Evolutionary conservation across 2,797 vertebrate species (phyloP).

Genomic region (Propithecus deckenii): DNA sequence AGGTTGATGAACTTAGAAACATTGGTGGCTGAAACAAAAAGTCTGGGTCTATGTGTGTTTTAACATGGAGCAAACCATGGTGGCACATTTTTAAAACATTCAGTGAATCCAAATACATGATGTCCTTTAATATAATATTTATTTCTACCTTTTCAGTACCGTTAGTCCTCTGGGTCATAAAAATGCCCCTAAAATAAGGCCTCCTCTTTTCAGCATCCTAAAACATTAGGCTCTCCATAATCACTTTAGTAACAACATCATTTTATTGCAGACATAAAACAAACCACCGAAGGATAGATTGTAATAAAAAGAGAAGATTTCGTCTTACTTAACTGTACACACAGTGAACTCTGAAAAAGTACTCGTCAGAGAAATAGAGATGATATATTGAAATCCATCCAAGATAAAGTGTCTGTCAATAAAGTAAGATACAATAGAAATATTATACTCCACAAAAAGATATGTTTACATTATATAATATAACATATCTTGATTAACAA

Average conservation of each 20-base stretch:
- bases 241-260: not conserved
- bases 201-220: not conserved
- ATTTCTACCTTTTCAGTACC: not conserved
- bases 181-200: not conserved
- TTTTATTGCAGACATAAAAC: slow-evolving; percentile 25
- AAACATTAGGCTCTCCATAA: not conserved
- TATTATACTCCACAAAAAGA: not conserved
- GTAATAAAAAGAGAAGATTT: not conserved
- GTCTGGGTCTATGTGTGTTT: not conserved
- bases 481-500: not conserved
- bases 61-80: not conserved
- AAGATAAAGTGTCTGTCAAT: not conserved
- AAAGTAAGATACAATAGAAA: not conserved
- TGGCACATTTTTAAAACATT: not conserved
- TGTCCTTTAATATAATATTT: not conserved
- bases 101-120: not conserved
- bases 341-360: slow-evolving; percentile 8
- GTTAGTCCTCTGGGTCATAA: not conserved
- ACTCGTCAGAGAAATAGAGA: not conserved
- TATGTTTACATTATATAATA: not conserved
- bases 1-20: not conserved
- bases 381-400: not conserved
- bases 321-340: slow-evolving; percentile 9
- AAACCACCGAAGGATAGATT: not conserved
- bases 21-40: not conserved